Base-by-base conservation (phyloP, 35 echinoderm and acorn worm species). In the Lytechinus variegatus region DNA sequence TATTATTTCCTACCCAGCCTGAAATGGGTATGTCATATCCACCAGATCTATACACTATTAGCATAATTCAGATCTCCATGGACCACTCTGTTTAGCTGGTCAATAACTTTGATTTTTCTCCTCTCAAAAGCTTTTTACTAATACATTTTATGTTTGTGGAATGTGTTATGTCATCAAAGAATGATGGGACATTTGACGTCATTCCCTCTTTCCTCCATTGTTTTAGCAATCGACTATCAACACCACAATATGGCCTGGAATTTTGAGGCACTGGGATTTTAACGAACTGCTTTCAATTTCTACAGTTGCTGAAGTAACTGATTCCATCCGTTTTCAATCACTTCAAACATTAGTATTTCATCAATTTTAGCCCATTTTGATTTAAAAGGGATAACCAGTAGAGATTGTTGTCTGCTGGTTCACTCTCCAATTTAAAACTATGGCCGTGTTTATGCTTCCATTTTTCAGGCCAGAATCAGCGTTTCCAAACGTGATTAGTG, bases 71-170 rank as follows among this genome's bases (percentile, higher is more conserved):
- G 66, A 4, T 24, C 66, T 79, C 66, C 21, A 79, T 79, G 66
- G n/a, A 79, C 66, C 66, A 79, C 66, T 79, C 66, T 79, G n/a
- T 24, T 79, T 24, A 24, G 66, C 66, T 7, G n/a, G 66, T 79
- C 66, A 79, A 79, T 79, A 79, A 79, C 66, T 79, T 79, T 79
- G 66, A 79, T 79, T 79, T 79, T 79, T 79, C 4, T 19, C 12
- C 66, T 79, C 66, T 79, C 66, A 79, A 79, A 79, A 24, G 66
- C 66, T 79, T 79, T 79, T 79, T 24, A 24, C 66, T 79, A 79
- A 79, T 79, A 79, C 66, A 79, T 79, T 79, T 71, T 58, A 24
- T 79, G 66, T 79, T 79, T 79, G 66, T 79, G 66, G 66, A 79
- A 79, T 79, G 66, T 24, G 66, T 79, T 19, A 24, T 79, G 66